Conservation (phyloP, 2,797 vertebrate genomes). For the Enteromius unitaeniatus region DNA sequence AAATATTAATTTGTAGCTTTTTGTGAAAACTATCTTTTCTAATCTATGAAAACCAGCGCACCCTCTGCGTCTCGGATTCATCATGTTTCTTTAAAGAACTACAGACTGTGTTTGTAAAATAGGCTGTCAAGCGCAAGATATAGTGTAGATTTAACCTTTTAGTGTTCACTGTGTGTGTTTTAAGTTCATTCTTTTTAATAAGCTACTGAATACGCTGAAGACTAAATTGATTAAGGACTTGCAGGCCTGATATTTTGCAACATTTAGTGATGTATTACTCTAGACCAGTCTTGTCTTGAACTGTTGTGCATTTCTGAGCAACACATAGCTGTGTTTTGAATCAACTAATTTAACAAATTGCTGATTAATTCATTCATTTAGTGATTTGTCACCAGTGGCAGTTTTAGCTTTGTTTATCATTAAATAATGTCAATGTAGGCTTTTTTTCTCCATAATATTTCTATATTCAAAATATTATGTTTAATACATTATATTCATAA, state of each 20-base stretch:
- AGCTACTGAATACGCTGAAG: background rate
- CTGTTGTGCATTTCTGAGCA: background rate
- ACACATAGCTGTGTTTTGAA: background rate
- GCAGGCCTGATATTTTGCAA: background rate
- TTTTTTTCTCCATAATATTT: background rate
- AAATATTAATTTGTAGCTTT: too few relatives aligned
- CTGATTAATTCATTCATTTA: background rate
- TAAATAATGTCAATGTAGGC: background rate
- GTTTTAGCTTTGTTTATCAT: background rate
- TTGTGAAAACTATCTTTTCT: too few relatives aligned
- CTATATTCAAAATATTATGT: background rate
- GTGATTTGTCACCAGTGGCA: background rate
- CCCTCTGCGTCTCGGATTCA: too few relatives aligned
- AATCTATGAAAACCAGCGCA: too few relatives aligned
- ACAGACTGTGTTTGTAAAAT: too few relatives aligned
- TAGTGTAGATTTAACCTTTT: too few relatives aligned
- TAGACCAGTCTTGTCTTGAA: background rate
- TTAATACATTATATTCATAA: background rate
- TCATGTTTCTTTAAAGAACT: too few relatives aligned
- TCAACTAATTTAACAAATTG: background rate
- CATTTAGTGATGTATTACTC: background rate
- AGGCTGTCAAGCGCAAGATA: background rate
- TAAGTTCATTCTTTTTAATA: background rate
- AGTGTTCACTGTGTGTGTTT: background rate
- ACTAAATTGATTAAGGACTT: background rate